Base-by-base conservation (phyloP, 2,888 invertebrate genomes). In the Drosophila meridionalis region DNA sequence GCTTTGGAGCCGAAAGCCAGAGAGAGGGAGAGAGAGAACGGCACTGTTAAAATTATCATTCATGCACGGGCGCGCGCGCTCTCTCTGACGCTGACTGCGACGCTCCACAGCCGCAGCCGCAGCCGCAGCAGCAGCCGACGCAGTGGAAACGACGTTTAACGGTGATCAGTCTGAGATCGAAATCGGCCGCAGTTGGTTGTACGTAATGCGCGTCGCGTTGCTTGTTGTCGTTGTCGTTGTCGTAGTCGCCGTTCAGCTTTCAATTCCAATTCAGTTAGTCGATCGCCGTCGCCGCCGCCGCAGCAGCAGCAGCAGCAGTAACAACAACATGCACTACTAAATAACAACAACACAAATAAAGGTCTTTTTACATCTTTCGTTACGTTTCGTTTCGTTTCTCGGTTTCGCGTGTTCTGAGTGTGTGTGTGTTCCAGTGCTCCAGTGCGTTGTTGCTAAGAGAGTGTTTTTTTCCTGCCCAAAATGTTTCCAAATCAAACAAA, bases 91-190 rank as follows among this genome's bases (percentile, higher is more conserved):
- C 57, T 30, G 64, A 69, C 85, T 60, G 67, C 73, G 73, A 45
- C 65, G 73, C 52, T 56, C 47, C 40, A 65, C 8, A 42, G 4
- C 4, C 7, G 42, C 62, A 65, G 58, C 66, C 59, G 69, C 59
- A 57, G 40, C 67, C 52, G 52, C 56, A 20, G 42, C 69, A 58
- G 61, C 67, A 47, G 56, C 83, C 70, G 53, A 73, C 71, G 68
- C 80, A 78, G 65, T 45, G 70, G 63, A 63, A 63, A 65, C 70
- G 74, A 66, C 75, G 67, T 71, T 81, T 82, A 82, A 83, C 83
- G 87, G 83, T 78, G 79, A 84, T 90, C 90, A 90, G 85, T 86
- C 76, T 65, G 80, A 83, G 76, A 83, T 87, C 82, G 76, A 78
- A 90, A 85, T 87, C 90, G 87, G 85, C 74, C 80, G 83, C 57